Conservation (phyloP, 2,113 vertebrate genomes). For the Seriola dumerili region DNA sequence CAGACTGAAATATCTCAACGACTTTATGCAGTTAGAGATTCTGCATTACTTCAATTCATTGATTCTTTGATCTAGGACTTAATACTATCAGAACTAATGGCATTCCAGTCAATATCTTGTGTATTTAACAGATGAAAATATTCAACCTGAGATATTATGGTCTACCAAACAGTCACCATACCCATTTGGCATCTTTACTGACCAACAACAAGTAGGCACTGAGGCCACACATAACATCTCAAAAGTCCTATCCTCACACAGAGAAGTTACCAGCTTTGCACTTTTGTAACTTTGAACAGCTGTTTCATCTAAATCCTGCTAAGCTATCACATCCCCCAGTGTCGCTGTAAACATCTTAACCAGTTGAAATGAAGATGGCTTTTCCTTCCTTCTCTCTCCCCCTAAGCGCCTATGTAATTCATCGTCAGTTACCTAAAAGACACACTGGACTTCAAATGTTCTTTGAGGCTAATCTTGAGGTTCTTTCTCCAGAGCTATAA, state of each 20-base stretch:
- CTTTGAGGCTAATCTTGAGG: background rate
- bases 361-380: background rate
- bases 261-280: background rate
- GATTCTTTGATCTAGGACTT: background rate
- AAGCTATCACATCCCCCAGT: background rate
- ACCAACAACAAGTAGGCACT: background rate
- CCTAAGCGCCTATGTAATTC: background rate
- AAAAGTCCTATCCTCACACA: background rate
- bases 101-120: background rate
- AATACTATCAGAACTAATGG: background rate
- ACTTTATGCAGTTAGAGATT: too few relatives aligned
- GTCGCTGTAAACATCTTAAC: conserved; percentile 17
- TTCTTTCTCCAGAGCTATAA: background rate
- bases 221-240: background rate
- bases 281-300: background rate
- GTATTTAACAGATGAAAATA: background rate
- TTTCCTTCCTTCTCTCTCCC: background rate
- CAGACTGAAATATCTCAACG: too few relatives aligned
- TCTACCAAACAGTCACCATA: background rate
- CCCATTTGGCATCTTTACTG: background rate
- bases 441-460: conserved; percentile 28
- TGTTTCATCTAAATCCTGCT: conserved; percentile 6
- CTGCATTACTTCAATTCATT: too few relatives aligned
- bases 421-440: conserved; percentile 14
- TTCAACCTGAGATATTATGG: background rate